Evolutionary conservation across 2,888 invertebrate genomes (phyloP).

Genomic region (Odontocerum albicorne): DNA sequence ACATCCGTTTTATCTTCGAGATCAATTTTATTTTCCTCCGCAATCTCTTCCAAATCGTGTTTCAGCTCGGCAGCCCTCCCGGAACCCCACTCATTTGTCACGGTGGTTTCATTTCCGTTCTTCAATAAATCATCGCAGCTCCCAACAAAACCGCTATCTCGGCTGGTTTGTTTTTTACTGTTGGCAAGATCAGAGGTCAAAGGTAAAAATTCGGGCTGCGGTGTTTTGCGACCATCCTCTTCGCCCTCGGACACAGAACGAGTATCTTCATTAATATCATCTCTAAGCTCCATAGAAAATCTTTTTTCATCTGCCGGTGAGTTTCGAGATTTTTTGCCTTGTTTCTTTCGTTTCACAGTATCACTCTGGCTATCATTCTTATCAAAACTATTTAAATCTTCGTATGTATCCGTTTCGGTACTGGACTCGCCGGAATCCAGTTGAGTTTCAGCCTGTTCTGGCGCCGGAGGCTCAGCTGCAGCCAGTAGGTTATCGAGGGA

Average conservation of each 20-base stretch:
- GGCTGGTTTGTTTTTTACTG: conserved; percentile 77
- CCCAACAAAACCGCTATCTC: conserved; percentile 87
- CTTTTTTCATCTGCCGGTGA: conserved; percentile 65
- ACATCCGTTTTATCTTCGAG: conserved; percentile 55
- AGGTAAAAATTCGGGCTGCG: conserved; percentile 66
- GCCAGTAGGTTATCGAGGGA: conserved; percentile 78
- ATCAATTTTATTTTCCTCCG: conserved; percentile 61
- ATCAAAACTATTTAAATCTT: conserved; percentile 67
- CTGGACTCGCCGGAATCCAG: conserved; percentile 63
- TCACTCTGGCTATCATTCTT: conserved; percentile 77
- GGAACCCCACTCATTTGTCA: conserved; percentile 35
- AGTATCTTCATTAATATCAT: conserved; percentile 61
- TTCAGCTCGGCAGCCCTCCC: conserved; percentile 50
- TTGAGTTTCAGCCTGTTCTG: conserved; percentile 47
- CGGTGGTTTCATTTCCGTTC: conserved; percentile 56
- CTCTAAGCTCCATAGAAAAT: conserved; percentile 64
- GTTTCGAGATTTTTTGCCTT: conserved; percentile 67
- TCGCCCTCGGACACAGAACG: conserved; percentile 65
- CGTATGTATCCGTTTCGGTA: conserved; percentile 74
- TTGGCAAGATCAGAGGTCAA: conserved; percentile 61
- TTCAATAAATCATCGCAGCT: conserved; percentile 84
- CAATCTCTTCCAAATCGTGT: conserved; percentile 60
- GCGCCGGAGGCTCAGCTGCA: conserved; percentile 52
- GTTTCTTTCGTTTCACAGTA: conserved; percentile 81
- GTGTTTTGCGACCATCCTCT: conserved; percentile 66